These are phyloP conservation scores for Platysteira castanea DNA, from an alignment of 2,113 vertebrate species.

Conservation along the genomic window DNA sequence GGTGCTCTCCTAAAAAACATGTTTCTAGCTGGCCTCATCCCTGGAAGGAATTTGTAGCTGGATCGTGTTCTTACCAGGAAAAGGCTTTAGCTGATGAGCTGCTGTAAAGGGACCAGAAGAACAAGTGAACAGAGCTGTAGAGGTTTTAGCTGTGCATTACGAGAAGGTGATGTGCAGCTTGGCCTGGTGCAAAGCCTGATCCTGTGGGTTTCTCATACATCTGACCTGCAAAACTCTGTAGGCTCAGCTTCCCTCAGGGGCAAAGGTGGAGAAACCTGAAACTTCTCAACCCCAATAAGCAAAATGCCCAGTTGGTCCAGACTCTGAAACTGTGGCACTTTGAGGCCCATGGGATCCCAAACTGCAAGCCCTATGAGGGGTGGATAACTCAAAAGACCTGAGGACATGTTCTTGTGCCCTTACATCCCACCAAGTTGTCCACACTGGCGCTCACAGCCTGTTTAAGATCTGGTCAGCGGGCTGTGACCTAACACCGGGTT, in stretches of 20 bases:
- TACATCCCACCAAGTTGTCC: background rate
- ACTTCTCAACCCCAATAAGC: background rate
- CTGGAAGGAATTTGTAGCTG: background rate
- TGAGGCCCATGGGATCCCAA: background rate
- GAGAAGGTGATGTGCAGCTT: background rate
- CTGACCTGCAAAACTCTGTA: background rate
- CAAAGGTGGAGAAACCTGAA: background rate
- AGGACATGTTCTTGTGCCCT: background rate
- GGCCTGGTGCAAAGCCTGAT: background rate
- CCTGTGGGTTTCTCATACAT: background rate
- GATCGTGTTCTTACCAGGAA: background rate
- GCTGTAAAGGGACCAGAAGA: background rate
- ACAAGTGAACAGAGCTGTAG: background rate
- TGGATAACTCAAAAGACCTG: background rate
- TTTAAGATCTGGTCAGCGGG: fast-evolving
- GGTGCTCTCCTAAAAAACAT: background rate
- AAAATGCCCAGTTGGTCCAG: background rate
- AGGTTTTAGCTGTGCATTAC: background rate
- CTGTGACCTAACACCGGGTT: background rate
- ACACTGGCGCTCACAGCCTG: fast-evolving
- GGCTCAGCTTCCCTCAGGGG: background rate
- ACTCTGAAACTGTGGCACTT: background rate
- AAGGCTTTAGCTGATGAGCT: background rate
- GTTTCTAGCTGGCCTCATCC: background rate
- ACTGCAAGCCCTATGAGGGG: background rate